Percentiles rank a stretch among this genome's conserved stretches.
These are phyloP conservation scores for Andricus curvator DNA, from an alignment of 2,888 invertebrate species.

Conservation along the genomic window DNA sequence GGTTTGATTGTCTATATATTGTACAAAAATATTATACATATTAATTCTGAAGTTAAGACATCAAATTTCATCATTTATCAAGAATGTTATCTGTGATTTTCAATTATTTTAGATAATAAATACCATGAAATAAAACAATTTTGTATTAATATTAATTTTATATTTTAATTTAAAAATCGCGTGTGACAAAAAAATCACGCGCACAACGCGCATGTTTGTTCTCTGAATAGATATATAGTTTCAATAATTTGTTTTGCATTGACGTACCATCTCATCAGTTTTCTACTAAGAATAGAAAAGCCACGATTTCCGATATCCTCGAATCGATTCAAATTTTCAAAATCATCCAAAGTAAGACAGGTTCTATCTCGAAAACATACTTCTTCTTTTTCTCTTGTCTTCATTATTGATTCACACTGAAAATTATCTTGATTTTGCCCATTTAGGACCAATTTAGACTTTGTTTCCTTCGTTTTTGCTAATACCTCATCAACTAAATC, in stretches of 20 bases:
- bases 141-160: too few relatives aligned
- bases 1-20: too few relatives aligned
- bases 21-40: too few relatives aligned
- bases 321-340: slow-evolving; percentile 55
- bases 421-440: neutral
- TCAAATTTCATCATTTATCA: too few relatives aligned
- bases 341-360: slow-evolving; percentile 41
- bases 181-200: too few relatives aligned
- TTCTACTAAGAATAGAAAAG: slow-evolving; percentile 55
- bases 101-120: too few relatives aligned
- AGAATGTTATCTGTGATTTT: too few relatives aligned
- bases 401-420: neutral
- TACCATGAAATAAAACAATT: too few relatives aligned
- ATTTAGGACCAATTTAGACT: neutral
- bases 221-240: neutral
- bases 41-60: too few relatives aligned
- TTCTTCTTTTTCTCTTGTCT: neutral
- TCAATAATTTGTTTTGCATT: neutral
- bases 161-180: too few relatives aligned
- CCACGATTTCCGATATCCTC: slow-evolving; percentile 50
- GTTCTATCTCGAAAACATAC: neutral
- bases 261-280: slow-evolving; percentile 56
- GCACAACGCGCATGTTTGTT: too few relatives aligned
- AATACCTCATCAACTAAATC: slow-evolving; percentile 54
- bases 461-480: slow-evolving; percentile 42